Evolutionary conservation across 2,888 invertebrate species (phyloP).

Genomic region (Agonopterix alstromeriana): DNA sequence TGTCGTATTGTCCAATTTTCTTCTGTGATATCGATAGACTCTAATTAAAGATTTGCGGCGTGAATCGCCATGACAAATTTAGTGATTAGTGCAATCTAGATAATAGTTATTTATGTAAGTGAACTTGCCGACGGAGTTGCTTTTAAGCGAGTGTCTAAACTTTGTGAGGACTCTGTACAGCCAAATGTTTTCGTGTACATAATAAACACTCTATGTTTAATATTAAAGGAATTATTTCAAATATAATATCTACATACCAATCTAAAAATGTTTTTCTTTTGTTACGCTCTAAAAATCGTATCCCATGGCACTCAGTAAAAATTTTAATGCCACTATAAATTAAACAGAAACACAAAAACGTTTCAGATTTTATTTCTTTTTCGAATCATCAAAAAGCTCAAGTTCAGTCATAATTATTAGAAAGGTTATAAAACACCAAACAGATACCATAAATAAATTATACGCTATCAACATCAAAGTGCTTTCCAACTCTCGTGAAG

Average conservation of each 20-base stretch:
- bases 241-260: constrained; percentile 70
- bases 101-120: constrained; percentile 60
- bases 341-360: not conserved
- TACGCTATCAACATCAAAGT: constrained; percentile 38
- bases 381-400: not conserved
- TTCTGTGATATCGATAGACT: constrained; percentile 77
- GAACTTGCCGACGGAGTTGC: constrained; percentile 45
- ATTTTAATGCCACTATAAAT: constrained; percentile 3
- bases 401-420: constrained; percentile 1
- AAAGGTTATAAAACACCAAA: constrained; percentile 18
- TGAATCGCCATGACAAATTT: constrained; percentile 63
- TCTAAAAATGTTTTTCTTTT: constrained; percentile 38
- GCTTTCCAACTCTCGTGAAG: constrained; percentile 38
- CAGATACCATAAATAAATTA: constrained; percentile 41
- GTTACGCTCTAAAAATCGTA: constrained; percentile 6
- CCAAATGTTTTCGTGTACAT: constrained; percentile 71
- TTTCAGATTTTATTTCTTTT: too few relatives aligned
- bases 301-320: constrained; percentile 6
- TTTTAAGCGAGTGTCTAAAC: constrained; percentile 35
- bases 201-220: constrained; percentile 65
- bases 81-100: constrained; percentile 73
- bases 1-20: constrained; percentile 75
- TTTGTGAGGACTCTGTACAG: constrained; percentile 56
- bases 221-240: constrained; percentile 69
- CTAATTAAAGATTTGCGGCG: constrained; percentile 60